Base-by-base conservation (phyloP, 2,113 vertebrate species). In the Lucifuga dentata region DNA sequence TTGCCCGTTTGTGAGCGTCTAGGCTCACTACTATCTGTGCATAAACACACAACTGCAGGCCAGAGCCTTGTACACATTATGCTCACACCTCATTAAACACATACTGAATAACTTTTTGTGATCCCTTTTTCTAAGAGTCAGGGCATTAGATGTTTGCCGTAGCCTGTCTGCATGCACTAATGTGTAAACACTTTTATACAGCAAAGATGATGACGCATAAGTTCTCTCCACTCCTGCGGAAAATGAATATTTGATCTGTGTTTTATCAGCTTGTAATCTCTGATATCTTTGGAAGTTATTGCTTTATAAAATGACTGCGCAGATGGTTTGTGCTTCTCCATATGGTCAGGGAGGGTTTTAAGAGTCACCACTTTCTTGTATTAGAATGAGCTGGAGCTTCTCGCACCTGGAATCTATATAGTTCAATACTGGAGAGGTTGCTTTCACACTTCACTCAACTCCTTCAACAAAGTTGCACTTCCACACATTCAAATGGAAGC, bases 11-110 rank as follows among this genome's bases (percentile, higher is more conserved):
- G 78, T 53, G 58, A 80, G 60, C 15, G 64, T 76, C 78, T 66
- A 64, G 45, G 59, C 68, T 23, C 11, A 63, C 76, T 52, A 40
- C 68, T 77, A 59, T 80, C 64, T 61, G 67, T 84, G 78, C 69
- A 86, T 86, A 78, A 86, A 81, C 78, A 85, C 68, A 84, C 66
- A 61, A 76, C 83, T 80, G n/a, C 29, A 73, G 83, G 83, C 70
- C 68, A 84, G 9, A 80, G 52, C 58, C 50, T 50, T 41, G 53
- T 66, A 75, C 76, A 59, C 23, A 66, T 71, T 79, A 63, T 23
- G 16, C 66, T 85, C 77, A 83, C 74, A 73, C 74, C 26, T 67
- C 80, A 85, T 88, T 87, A 83, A 84, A 86, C 76, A 59, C 24
- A 67, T 61, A 41, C 53, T 52, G 55, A 68, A 69, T 68, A 76